Base-by-base conservation (phyloP, 2,113 vertebrate species). In the Myotis yumanensis region DNA sequence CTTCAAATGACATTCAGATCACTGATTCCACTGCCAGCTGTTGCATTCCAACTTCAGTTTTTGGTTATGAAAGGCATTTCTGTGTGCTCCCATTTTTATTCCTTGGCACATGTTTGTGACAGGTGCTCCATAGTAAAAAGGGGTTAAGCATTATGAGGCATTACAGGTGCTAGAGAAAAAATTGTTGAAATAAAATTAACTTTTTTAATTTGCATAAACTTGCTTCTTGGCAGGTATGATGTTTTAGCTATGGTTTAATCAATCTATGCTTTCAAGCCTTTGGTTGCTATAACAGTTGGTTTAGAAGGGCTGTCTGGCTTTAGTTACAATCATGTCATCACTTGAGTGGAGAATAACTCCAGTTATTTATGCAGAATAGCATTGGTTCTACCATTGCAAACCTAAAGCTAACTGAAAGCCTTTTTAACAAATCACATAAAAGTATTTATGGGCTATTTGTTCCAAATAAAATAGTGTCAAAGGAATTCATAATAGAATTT, bases 1-100 rank as follows among this genome's bases (percentile, higher is more conserved):
- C 11, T 94, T 87, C 79, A 97, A 96, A 96, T 96, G 75, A 68
- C 23, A 62, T 97, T 97, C 92, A 86, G 37, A 76, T 96, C 40
- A 82, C 62, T 92, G 43, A 88, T 94, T 97, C 93, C 84, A 93
- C 83, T 77, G 23, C 72, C 95, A 97, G 66, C 28, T 97, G 40
- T 64, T 95, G 57, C 81, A 96, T 92, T 69, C 71, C 43, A 96
- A 64, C 16, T 25, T 93, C 66, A 88, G 11, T 30, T 96, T 93
- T 81, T 96, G 95, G 93, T 93, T 85, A 22, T 89, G 66, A 93
- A 90, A 95, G 71, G 20, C 32, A 82, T 37, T 66, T 75, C 25
- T 84, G 15, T 84, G 59, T 90, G 22, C 57, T 96, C 54, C 95
- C 83, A 76, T 89, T 91, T 89, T 96, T 66, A 51, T 48, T 95